Evolutionary conservation across 2,888 invertebrate genomes (phyloP), one percentile per base, ranked within the genome.

Genomic region (Macrosiphum euphorbiae): DNA sequence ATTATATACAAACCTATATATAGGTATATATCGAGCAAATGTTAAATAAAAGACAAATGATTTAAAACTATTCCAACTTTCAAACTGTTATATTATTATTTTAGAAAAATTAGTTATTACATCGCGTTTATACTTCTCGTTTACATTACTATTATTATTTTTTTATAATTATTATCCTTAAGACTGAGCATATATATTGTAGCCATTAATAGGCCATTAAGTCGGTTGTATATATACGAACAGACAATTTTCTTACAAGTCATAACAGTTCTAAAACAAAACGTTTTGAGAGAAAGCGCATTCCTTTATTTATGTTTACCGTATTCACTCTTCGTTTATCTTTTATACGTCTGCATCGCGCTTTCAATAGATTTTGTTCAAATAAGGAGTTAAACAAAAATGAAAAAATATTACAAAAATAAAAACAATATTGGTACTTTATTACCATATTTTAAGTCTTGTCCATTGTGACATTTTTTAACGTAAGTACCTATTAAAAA

Each of bases 31-130:
- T 16, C 2, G 20, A 44, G 3, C 35, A 35, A 78, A 78, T 41
- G 8, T 3, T 78, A 35, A 20, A 78, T 35, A 78, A 78, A 78
- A 20, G 35, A 78, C 35, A 78, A 78, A 41, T 78, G 7, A 78
- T 78, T 78, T 78, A 78, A 78, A 78, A 78, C 78, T 78, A 78
- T 78, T 78, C 35, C 8, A 58, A 88, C 41, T 41, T 88, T 58
- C 13, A 88, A 58, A 88, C 55, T 88, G 7, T 88, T 55, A 28
- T 28, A 58, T 88, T 41, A 35, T 88, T 41, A 13, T 88, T 55
- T 58, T 41, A 41, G 35, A 52, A 88, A 88, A 88, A 88, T 41
- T 55, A 58, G 13, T 58, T 78, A 78, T 41, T 55, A 41, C 55
- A 55, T 88, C 47, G 88, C 52, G 52, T 88, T 55, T 55, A 47